These are phyloP conservation scores for Stegastes partitus DNA, from an alignment of 2,113 vertebrate genomes.

Conservation along the genomic window DNA sequence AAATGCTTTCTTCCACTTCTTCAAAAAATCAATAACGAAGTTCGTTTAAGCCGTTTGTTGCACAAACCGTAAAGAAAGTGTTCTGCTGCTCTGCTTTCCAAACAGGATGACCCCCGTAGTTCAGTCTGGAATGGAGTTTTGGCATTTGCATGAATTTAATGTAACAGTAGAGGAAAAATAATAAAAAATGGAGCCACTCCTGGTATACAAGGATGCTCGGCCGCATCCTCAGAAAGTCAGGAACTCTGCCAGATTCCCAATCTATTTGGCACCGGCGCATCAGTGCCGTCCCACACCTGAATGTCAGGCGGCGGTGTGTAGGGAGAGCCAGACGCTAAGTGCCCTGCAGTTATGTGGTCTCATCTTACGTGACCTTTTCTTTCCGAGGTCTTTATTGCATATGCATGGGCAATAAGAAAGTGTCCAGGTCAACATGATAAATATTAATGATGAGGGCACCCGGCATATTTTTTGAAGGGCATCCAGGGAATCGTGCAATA, in stretches of 20 bases:
- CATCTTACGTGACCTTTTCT: constrained; percentile 61
- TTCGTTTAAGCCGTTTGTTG: too few relatives aligned
- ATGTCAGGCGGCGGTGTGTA: constrained; percentile 52
- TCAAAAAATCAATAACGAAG: too few relatives aligned
- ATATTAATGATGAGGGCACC: constrained; percentile 62
- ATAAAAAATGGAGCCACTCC: constrained; percentile 2
- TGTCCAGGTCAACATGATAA: constrained; percentile 59
- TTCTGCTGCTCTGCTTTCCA: too few relatives aligned
- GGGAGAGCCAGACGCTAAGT: constrained; percentile 35
- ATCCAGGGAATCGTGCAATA: constrained; percentile 14
- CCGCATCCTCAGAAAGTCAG: constrained; percentile 20
- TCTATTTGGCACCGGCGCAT: constrained; percentile 44
- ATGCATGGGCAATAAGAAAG: constrained; percentile 65
- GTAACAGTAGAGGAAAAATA: constrained; percentile 5
- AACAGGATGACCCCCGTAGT: too few relatives aligned
- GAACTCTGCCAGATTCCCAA: constrained; percentile 21
- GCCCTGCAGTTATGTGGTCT: constrained; percentile 58
- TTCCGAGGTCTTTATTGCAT: constrained; percentile 61
- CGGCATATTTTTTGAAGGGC: constrained; percentile 60
- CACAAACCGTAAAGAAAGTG: too few relatives aligned
- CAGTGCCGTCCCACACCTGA: constrained; percentile 53
- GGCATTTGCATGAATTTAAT: background rate
- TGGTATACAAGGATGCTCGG: constrained; percentile 9
- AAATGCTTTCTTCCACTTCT: too few relatives aligned
- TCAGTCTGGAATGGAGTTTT: background rate